Conservation (phyloP, 2,113 vertebrate species). For the Oreochromis spilurus region DNA sequence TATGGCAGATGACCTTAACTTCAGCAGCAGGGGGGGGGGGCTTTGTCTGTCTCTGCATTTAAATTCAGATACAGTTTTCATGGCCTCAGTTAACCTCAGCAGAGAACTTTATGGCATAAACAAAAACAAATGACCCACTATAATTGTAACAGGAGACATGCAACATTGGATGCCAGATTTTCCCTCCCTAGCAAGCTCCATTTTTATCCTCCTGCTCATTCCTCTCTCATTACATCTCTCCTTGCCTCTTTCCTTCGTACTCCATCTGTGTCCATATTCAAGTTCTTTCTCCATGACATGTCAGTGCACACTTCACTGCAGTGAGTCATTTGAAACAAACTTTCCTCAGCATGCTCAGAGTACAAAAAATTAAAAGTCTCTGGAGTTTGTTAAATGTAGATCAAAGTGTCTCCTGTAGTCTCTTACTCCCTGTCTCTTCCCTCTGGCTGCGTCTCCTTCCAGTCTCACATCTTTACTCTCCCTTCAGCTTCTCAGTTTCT, state of each 20-base stretch:
- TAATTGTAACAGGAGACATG: not conserved
- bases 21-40: not conserved
- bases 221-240: not conserved
- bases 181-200: not conserved
- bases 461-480: not conserved
- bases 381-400: not conserved
- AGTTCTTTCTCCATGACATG: not conserved
- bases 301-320: not conserved
- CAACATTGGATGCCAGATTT: not conserved
- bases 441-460: not conserved
- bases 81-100: not conserved
- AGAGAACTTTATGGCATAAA: not conserved
- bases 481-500: not conserved
- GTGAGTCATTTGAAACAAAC: constrained; percentile 9
- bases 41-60: not conserved
- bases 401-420: not conserved
- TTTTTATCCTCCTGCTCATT: not conserved
- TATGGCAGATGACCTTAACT: constrained; percentile 29
- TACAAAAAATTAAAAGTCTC: not conserved
- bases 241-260: not conserved
- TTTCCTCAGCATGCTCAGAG: not conserved
- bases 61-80: not conserved
- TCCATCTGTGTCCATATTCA: not conserved
- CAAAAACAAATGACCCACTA: not conserved
- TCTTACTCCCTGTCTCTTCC: not conserved